Conservation (phyloP, 2,888 invertebrate species). For the Strigamia crassipes region DNA sequence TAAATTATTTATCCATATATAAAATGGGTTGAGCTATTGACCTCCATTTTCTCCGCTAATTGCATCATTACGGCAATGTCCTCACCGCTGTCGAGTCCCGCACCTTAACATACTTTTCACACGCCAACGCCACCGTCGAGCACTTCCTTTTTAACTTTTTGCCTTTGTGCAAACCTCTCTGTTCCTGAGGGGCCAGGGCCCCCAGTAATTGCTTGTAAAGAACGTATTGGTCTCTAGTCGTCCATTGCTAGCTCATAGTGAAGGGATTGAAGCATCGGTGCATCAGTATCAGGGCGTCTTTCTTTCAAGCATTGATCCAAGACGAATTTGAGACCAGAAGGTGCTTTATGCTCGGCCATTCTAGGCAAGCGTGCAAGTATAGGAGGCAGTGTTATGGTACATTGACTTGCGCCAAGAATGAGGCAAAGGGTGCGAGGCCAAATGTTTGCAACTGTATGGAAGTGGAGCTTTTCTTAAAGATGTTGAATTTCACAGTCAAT, state of each 20-base stretch:
- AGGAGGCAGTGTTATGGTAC: slow-evolving; percentile 10
- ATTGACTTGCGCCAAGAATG: slow-evolving; percentile 4
- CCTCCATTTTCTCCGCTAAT: background rate
- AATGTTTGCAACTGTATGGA: slow-evolving; percentile 3
- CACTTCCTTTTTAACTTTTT: background rate
- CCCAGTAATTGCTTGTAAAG: slow-evolving; percentile 47
- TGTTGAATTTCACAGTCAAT: slow-evolving; percentile 10
- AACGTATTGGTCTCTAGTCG: slow-evolving; percentile 47
- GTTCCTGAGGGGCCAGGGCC: slow-evolving; percentile 1
- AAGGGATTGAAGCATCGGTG: background rate
- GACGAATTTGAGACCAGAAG: slow-evolving; percentile 24
- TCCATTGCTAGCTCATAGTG: slow-evolving; percentile 47
- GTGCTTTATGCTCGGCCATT: slow-evolving; percentile 10
- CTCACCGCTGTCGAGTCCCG: background rate
- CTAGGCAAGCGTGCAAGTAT: slow-evolving; percentile 10
- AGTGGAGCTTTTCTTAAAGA: slow-evolving; percentile 10
- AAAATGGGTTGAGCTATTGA: background rate
- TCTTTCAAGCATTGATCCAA: slow-evolving; percentile 36
- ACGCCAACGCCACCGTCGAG: background rate
- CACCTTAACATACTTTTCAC: background rate
- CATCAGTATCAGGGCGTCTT: slow-evolving; percentile 12
- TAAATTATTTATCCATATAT: background rate
- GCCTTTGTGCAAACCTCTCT: slow-evolving; percentile 10
- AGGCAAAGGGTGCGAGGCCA: slow-evolving; percentile 10
- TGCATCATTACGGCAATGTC: slow-evolving; percentile 6